Percentiles rank a stretch among this genome's conserved stretches.
These are phyloP conservation scores for Esperia sulphurella DNA, from an alignment of 2,888 invertebrate species.

Conservation along the genomic window DNA sequence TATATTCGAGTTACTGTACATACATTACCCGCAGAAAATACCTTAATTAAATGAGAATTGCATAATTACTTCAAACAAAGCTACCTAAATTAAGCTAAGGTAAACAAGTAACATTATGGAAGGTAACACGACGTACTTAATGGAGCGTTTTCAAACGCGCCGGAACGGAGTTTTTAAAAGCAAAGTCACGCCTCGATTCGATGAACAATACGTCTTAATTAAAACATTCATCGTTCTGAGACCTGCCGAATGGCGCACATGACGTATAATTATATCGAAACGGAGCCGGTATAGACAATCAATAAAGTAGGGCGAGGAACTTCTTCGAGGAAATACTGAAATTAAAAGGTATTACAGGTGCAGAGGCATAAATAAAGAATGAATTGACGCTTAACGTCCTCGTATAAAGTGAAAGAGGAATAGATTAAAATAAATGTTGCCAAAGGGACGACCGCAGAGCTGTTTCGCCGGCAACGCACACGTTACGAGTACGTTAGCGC, in stretches of 20 bases:
- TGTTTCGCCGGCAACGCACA: constrained; percentile 15
- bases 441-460: constrained; percentile 27
- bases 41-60: constrained; percentile 8
- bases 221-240: constrained; percentile 51
- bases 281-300: constrained; percentile 45
- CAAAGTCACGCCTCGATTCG: constrained; percentile 58
- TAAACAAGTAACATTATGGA: constrained; percentile 28
- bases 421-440: constrained; percentile 46
- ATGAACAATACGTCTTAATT: constrained; percentile 73
- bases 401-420: constrained; percentile 28
- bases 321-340: constrained; percentile 21
- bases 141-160: constrained; percentile 45
- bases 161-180: constrained; percentile 57
- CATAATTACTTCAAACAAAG: constrained; percentile 10
- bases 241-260: constrained; percentile 37
- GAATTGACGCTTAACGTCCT: constrained; percentile 31
- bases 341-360: constrained; percentile 29
- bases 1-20: background rate
- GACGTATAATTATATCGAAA: constrained; percentile 60
- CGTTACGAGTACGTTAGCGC: constrained; percentile 12
- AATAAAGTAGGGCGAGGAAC: constrained; percentile 32
- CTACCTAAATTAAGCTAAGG: constrained; percentile 10
- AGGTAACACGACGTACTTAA: constrained; percentile 40
- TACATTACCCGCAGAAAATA: background rate
- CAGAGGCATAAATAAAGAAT: constrained; percentile 40